Percentiles rank a stretch among this genome's conserved stretches.
Evolutionary conservation across 1,140 invertebrate genomes (phyloP).

Genomic region (Anoplolepis gracilipes): DNA sequence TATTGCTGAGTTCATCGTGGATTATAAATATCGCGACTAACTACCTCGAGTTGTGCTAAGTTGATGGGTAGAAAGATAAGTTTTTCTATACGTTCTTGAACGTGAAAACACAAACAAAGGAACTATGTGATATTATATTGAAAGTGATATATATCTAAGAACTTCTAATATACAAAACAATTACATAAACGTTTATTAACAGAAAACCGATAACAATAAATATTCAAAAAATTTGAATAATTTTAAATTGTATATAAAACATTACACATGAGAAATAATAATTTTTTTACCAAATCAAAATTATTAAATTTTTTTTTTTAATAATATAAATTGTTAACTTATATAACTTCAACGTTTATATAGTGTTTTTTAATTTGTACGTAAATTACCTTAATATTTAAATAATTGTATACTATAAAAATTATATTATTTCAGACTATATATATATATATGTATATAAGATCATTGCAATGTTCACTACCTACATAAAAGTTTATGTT

Average conservation of each 20-base stretch:
- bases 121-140: neutral
- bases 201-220: neutral
- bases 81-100: conserved; percentile 13
- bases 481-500: neutral
- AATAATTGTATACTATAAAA: neutral
- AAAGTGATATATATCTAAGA: neutral
- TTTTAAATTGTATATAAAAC: neutral
- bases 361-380: neutral
- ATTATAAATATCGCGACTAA: conserved; percentile 17
- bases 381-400: neutral
- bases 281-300: neutral
- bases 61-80: neutral
- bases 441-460: too few species aligned
- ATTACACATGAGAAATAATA: neutral
- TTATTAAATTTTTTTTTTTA: neutral
- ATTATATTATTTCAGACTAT: neutral
- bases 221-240: neutral
- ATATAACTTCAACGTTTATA: neutral
- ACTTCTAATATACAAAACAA: conserved; percentile 7
- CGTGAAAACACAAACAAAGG: neutral
- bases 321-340: neutral
- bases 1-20: neutral
- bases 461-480: neutral
- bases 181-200: conserved; percentile 3
- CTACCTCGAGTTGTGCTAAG: neutral